A percentile compares a stretch with the other conserved stretches of the same genome.
phyloP scores from a whole-genome alignment of 2,888 invertebrate species.

The Molorchus minor region DNA sequence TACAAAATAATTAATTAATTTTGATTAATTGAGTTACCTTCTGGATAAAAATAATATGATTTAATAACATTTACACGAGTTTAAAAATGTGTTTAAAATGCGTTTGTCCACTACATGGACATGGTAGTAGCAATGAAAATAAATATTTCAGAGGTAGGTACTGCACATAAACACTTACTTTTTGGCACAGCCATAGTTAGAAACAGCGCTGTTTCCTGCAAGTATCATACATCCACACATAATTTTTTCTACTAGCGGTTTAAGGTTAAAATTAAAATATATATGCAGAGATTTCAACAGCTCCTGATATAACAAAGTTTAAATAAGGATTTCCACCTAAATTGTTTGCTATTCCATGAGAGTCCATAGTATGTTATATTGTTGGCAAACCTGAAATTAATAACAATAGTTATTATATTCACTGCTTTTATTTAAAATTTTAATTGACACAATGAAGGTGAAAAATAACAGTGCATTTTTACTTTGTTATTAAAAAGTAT shows the following conservation, averaged over 20 bases:
- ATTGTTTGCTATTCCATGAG: conserved; percentile 77
- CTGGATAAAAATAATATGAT: too few species aligned
- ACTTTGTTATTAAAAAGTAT: too few species aligned
- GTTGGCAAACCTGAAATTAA: conserved; percentile 75
- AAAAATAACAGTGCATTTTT: not conserved
- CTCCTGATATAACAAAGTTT: conserved; percentile 78
- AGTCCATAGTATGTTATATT: conserved; percentile 82
- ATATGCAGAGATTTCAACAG: conserved; percentile 81
- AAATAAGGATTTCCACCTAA: conserved; percentile 76
- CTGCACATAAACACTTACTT: conserved; percentile 63
- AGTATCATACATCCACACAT: conserved; percentile 75
- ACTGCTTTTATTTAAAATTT: not conserved
- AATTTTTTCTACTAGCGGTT: conserved; percentile 75
- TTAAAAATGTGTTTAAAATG: too few species aligned
- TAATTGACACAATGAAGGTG: not conserved
- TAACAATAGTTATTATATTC: not conserved
- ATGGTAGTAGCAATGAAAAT: too few species aligned
- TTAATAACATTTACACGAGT: too few species aligned
- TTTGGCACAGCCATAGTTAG: conserved; percentile 68
- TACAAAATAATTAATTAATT: too few species aligned
- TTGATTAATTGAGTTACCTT: too few species aligned
- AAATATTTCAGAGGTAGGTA: too few species aligned
- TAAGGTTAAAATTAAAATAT: conserved; percentile 71
- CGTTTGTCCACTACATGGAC: too few species aligned
- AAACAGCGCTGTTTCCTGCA: conserved; percentile 69